Base-by-base conservation (phyloP, 2,113 vertebrate genomes). In the Megaptera novaeangliae region DNA sequence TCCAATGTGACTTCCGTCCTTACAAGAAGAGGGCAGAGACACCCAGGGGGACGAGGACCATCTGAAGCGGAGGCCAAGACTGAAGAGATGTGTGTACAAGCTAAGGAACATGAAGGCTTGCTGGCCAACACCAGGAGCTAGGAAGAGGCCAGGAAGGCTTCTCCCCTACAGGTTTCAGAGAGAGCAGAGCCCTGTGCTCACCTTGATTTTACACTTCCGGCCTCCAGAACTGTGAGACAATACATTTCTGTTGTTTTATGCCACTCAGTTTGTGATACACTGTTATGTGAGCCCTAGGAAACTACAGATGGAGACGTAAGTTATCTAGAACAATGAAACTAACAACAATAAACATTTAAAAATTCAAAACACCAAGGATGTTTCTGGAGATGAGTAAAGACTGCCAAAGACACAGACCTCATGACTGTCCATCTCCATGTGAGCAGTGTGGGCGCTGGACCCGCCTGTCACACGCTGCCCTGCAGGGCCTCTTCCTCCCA, bases 391-490 rank as follows among this genome's bases (percentile, higher is more conserved):
- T 61, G 23, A 36, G 1, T 71, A 23, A 68, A 69, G 14, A 78
- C 2, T 49, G 15, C 36, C 34, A 25, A 49, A 75, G 36, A 63
- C 39, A 61, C 52, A 49, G 34, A 31, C 5, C 13, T 78, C 63
- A 41, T 57, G 44, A 34, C 55, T 83, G 39, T 7, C 69, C 10
- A 25, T 74, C 55, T 72, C 20, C 21, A 14, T 1, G 23, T 14
- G 41, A 89, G 46, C 52, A 44, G 4, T 7, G 2, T 1, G 1
- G 61, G 15, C 3, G 1, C 34, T 64, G 11, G 31, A n/a, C 34
- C 9, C 0, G 0, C 23, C 15, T 39, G 23, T n/a, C 20, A 6
- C 34, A 34, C 0, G 0, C 49, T 81, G 27, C 64, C 63, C 41
- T 27, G 87, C 39, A 61, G 52, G 7, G 27, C 84, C 41, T 55